Base-by-base conservation (phyloP, 2,113 vertebrate genomes). In the Conger conger region DNA sequence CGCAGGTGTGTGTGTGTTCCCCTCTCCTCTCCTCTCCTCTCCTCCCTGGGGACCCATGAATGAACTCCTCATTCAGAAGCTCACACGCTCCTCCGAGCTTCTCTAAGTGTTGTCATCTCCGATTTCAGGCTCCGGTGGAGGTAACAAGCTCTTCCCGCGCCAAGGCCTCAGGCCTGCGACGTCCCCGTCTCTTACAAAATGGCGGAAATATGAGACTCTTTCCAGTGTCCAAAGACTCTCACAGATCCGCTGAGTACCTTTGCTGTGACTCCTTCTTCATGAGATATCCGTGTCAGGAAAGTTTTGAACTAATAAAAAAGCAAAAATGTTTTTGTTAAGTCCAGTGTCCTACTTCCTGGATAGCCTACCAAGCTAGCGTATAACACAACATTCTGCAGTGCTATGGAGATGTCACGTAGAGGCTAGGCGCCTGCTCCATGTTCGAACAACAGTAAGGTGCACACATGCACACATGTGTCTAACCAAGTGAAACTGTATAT, bases 151-250 rank as follows among this genome's bases (percentile, higher is more conserved):
- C n/a, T 33, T 16, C 1, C 8, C n/a, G 1, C 9, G n/a, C 57
- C 63, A 11, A 73, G 8, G 27, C 63, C 63, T 33, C 20, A 9
- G 63, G 63, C 63, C n/a, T 11, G 63, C 11, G 63, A 8, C 63
- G 57, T 84, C 85, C 35, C 77, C 50, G 42, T 86, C 86, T 83
- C 90, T 78, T 81, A 45, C n/a, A 85, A 86, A 87, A 91, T 88
- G 57, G 15, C 73, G 85, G 91, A 89, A 92, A 92, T 87, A 57
- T 0, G 84, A 93, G 85, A 84, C 89, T 78, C 84, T 4, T 13
- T 27, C 60, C 77, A 13, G 0, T 13, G 79, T 86, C 45, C 11
- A 60, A 4, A 3, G 63, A 11, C 5, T 7, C 63, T 2, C 23
- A 2, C 2, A 20, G 8, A 11, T 9, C 1, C 60, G 4, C 60